Evolutionary conservation across 2,888 invertebrate species (phyloP).

Genomic region (Mythimna pallens): DNA sequence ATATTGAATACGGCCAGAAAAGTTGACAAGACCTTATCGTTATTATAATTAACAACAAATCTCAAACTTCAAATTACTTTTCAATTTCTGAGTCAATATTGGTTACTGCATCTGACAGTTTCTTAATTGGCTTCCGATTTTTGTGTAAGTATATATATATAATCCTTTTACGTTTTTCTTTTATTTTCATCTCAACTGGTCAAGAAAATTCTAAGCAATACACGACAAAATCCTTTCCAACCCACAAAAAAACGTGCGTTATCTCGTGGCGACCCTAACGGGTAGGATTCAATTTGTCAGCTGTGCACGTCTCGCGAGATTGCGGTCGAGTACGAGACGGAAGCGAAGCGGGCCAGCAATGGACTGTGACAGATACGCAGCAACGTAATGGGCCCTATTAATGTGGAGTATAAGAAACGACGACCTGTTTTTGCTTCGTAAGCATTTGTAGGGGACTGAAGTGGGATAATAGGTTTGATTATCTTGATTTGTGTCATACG

Average conservation of each 20-base stretch:
- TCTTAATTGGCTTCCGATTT: constrained; percentile 1
- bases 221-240: neutral
- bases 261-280: constrained; percentile 45
- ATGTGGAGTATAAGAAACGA: constrained; percentile 26
- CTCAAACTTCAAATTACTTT: neutral
- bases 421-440: constrained; percentile 29
- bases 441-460: constrained; percentile 1
- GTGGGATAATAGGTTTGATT: constrained; percentile 8
- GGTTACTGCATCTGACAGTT: constrained; percentile 15
- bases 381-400: constrained; percentile 47
- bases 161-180: neutral
- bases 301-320: constrained; percentile 60
- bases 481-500: constrained; percentile 10
- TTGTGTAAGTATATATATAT: neutral
- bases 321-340: constrained; percentile 40
- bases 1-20: neutral
- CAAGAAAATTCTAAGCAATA: neutral
- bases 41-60: neutral
- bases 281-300: constrained; percentile 63
- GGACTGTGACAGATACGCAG: constrained; percentile 50
- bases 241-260: neutral
- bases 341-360: constrained; percentile 43
- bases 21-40: neutral
- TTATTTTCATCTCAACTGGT: neutral
- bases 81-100: neutral